A percentile compares a stretch with the other conserved stretches of the same genome.
These are phyloP conservation scores for Pavo muticus DNA, from an alignment of 2,113 vertebrate species.

Conservation along the genomic window DNA sequence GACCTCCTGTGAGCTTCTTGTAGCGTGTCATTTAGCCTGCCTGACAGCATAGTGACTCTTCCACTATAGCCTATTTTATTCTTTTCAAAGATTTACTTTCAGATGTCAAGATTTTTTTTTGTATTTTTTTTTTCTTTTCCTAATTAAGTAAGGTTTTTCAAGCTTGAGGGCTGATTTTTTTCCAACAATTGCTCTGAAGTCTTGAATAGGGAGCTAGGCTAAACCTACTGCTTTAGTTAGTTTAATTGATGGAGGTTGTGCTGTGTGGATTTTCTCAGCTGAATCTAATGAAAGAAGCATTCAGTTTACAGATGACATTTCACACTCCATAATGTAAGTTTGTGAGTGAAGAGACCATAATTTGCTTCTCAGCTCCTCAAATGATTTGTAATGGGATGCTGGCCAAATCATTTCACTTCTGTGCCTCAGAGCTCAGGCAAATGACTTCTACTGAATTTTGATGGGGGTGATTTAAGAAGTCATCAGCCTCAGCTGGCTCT, in stretches of 20 bases:
- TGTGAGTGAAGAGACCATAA: not conserved
- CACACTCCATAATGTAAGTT: not conserved
- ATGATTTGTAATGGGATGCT: slow-evolving; percentile 4
- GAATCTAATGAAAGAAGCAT: slow-evolving; percentile 53
- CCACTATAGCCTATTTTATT: not conserved
- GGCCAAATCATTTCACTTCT: slow-evolving; percentile 25
- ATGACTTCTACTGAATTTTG: slow-evolving; percentile 29
- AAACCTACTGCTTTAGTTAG: slow-evolving; percentile 59
- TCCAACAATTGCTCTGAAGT: slow-evolving; percentile 35
- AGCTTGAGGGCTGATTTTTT: slow-evolving; percentile 35
- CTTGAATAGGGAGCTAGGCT: slow-evolving; percentile 28
- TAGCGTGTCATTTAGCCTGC: not conserved
- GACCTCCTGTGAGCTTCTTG: not conserved
- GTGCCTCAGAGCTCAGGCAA: not conserved
- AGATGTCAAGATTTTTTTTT: not conserved
- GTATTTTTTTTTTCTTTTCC: not conserved
- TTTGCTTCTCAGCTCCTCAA: slow-evolving; percentile 17
- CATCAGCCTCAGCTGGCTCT: not conserved
- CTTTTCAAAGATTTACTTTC: slow-evolving; percentile 1
- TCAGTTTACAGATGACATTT: slow-evolving; percentile 30
- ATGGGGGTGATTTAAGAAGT: slow-evolving; percentile 36
- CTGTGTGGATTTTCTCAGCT: slow-evolving; percentile 57
- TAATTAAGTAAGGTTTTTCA: not conserved
- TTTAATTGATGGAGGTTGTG: slow-evolving; percentile 63
- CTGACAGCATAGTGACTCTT: not conserved